phyloP scores from a whole-genome alignment of 2,113 vertebrate genomes.

The Limnothrissa miodon region DNA sequence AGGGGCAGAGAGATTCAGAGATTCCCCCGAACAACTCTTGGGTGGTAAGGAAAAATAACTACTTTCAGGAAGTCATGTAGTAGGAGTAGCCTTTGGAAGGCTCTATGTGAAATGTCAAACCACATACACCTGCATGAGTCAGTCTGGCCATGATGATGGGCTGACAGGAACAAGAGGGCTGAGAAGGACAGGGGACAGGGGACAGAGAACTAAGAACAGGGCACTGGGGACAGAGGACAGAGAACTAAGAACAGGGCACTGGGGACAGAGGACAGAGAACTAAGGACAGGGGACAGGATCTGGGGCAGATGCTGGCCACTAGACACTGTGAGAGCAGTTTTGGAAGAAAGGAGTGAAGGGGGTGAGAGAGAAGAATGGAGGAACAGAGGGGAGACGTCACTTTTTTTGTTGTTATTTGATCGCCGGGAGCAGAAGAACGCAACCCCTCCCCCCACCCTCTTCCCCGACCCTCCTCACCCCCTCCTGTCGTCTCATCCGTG shows the following conservation, averaged over 20 bases:
- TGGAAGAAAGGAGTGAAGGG: neutral
- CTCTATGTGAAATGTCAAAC: neutral
- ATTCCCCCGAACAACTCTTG: neutral
- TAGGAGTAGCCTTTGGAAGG: neutral
- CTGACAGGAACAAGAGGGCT: no score
- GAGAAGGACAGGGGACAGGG: no score
- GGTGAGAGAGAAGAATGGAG: neutral
- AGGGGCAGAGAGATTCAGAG: constrained; percentile 18
- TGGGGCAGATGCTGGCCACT: no score
- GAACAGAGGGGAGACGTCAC: neutral
- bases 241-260: no score
- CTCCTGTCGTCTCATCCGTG: neutral
- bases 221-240: no score
- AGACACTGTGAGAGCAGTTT: no score
- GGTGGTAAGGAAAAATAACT: neutral
- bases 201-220: no score
- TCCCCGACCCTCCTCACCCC: no score
- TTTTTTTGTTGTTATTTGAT: neutral
- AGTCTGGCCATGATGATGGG: neutral
- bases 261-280: neutral
- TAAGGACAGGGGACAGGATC: neutral
- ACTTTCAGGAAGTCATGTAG: neutral
- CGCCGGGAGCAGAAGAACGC: neutral
- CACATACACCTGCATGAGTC: neutral
- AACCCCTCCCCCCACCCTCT: no score